Percentiles rank a stretch among this genome's conserved stretches.
Conservation (phyloP, 1,140 invertebrate species). For the Drosophila sturtevanti region DNA sequence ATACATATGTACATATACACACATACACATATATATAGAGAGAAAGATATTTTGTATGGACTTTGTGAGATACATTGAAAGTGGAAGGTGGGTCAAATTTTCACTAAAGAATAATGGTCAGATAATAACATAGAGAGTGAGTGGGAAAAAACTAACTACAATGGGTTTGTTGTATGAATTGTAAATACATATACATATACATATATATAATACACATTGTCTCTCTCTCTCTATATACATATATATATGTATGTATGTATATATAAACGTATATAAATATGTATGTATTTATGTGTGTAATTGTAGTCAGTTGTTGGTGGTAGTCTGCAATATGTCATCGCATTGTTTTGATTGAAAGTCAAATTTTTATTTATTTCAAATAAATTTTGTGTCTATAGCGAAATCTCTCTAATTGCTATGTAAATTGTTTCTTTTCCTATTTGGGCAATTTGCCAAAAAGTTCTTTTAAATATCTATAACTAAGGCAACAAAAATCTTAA, state of each 20-base stretch:
- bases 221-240: too few species aligned
- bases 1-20: not conserved
- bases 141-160: conserved; percentile 44
- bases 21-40: not conserved
- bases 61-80: conserved; percentile 19
- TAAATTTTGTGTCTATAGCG: not conserved
- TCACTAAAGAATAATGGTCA: conserved; percentile 38
- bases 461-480: not conserved
- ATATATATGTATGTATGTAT: not conserved
- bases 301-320: not conserved
- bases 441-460: not conserved
- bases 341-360: conserved; percentile 3
- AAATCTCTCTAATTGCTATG: conserved; percentile 6
- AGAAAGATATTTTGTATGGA: not conserved
- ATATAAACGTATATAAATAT: not conserved
- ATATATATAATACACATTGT: too few species aligned
- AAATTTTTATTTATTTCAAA: conserved; percentile 8
- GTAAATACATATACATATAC: not conserved
- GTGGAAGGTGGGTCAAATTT: conserved; percentile 40
- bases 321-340: conserved; percentile 7
- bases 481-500: not conserved
- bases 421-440: conserved; percentile 3
- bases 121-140: conserved; percentile 48
- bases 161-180: conserved; percentile 11
- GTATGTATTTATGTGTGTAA: not conserved